These are phyloP conservation scores for Phoenicopterus ruber DNA, from an alignment of 2,113 vertebrate species.

Conservation along the genomic window DNA sequence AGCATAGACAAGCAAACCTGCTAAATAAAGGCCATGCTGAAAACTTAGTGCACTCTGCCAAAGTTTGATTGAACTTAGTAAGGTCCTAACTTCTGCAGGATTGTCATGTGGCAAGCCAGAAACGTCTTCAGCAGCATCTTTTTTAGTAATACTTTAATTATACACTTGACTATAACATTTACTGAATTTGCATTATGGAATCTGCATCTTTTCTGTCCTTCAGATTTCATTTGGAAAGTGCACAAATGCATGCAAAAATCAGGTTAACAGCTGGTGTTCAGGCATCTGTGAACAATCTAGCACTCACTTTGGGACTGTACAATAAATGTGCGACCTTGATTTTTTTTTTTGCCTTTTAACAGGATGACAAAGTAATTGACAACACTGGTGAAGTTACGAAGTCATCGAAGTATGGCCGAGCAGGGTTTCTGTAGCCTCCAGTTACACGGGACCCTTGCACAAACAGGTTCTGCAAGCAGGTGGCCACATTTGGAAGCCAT, in stretches of 20 bases:
- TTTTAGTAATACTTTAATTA: background rate
- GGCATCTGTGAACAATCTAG: background rate
- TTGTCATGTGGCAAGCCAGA: background rate
- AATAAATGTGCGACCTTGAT: accelerated
- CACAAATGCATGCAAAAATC: background rate
- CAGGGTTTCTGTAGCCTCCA: accelerated
- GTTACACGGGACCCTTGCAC: accelerated
- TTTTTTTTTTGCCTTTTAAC: background rate
- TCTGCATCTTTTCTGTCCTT: background rate
- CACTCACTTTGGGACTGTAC: background rate
- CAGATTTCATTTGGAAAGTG: background rate
- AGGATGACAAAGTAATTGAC: no score
- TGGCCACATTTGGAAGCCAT: background rate
- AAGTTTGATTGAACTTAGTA: background rate
- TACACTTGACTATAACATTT: background rate
- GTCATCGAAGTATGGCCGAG: accelerated
- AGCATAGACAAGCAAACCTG: background rate
- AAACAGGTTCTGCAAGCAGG: background rate
- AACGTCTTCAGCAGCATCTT: background rate
- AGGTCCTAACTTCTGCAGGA: background rate
- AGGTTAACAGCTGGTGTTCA: background rate
- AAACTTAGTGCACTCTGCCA: accelerated
- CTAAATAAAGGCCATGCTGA: background rate
- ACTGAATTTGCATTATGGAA: background rate
- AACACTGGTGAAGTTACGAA: background rate